phyloP scores from a whole-genome alignment of 2,113 vertebrate species.

The Neotoma lepida region DNA sequence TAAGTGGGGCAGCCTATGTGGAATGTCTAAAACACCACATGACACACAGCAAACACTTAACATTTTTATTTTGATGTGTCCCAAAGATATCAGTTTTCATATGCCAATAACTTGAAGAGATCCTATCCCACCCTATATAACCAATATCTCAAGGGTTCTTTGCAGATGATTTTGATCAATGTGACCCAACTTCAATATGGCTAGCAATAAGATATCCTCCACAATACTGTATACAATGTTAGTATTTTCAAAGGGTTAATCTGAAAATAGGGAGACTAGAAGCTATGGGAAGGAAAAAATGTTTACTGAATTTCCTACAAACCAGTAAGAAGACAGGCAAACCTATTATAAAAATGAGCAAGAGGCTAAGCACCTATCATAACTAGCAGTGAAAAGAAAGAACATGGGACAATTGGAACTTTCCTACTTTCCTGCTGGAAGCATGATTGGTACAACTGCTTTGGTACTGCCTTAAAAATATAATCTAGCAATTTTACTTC shows the following conservation, averaged over 20 bases:
- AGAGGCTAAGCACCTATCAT: background rate
- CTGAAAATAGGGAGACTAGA: background rate
- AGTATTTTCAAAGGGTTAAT: background rate
- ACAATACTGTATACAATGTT: background rate
- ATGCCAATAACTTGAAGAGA: background rate
- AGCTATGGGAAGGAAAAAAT: background rate
- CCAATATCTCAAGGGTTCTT: background rate
- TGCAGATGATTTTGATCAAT: background rate
- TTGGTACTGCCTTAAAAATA: background rate
- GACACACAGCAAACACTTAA: background rate
- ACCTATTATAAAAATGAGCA: background rate
- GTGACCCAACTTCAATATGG: background rate
- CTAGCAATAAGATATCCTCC: conserved; percentile 1
- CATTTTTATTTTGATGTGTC: background rate
- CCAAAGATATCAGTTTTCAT: background rate
- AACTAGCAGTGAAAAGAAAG: background rate
- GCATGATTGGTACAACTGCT: background rate
- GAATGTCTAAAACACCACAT: background rate
- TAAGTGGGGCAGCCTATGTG: background rate
- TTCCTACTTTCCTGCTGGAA: background rate
- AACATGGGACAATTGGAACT: background rate
- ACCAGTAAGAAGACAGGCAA: background rate
- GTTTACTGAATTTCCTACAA: background rate
- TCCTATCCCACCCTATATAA: background rate
- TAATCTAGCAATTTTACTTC: background rate